Base-by-base conservation (phyloP, 2,888 invertebrate species). In the Saturnia japonica region DNA sequence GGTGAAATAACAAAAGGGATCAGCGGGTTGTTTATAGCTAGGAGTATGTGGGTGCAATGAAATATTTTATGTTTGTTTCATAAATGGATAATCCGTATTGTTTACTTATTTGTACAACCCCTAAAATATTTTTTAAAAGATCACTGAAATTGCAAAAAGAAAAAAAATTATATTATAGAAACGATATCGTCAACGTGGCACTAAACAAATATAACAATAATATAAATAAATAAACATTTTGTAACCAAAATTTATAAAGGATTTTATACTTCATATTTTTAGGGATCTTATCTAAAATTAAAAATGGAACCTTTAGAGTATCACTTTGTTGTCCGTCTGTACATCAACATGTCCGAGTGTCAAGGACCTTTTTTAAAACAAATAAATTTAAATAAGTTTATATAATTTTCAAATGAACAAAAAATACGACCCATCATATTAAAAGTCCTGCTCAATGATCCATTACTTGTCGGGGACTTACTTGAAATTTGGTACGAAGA, bases 1-100 rank as follows among this genome's bases (percentile, higher is more conserved):
- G 72, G 77, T 76, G 70, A 74, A 74, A 77, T 78, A 80, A 78
- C 73, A 79, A 78, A 80, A 80, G 71, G 71, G 69, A 68, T 72
- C 73, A 73, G 70, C 73, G 68, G 67, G 68, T 62, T 60, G 45
- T 70, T 70, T 70, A 43, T 47, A 57, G 69, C 25, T 60, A 70
- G 43, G 54, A 54, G 60, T 70, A 47, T 47, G 42, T 62, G 34
- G 45, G 45, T 60, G 45, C 40, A 70, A 70, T 70, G 57, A 69
- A 62, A 47, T 62, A 22, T 34, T 69, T 69, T 69, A 40, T 64
- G 47, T 45, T 64, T 19, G 62, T 34, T 34, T 47, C 34, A 34
- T 51, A 69, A 62, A 62, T 64, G 51, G 22, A 12, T 19, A 22
- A 25, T 28, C 47, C 7, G 16, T 51, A 19, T 19, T 51, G 6